Conservation (phyloP, 2,797 vertebrate genomes). For the Gadopsis marmoratus region DNA sequence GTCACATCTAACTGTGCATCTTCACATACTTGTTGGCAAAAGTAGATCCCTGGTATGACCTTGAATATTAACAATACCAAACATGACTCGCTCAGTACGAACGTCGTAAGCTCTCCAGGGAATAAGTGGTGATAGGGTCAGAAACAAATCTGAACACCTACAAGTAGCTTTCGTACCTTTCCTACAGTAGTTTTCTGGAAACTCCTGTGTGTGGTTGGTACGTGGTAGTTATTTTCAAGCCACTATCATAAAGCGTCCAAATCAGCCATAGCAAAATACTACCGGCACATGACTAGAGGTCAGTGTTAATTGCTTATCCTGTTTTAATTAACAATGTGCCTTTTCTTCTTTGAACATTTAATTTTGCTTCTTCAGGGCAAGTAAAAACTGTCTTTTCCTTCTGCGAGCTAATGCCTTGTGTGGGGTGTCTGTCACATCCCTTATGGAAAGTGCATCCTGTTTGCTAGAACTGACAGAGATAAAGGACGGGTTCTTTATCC, state of each 20-base stretch:
- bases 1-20: constrained; percentile 43
- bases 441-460: constrained; percentile 37
- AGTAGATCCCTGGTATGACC: constrained; percentile 36
- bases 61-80: constrained; percentile 47
- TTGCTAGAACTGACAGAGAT: constrained; percentile 15
- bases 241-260: constrained; percentile 9
- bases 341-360: neutral
- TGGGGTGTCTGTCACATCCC: constrained; percentile 18
- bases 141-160: constrained; percentile 16
- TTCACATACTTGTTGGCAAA: constrained; percentile 56
- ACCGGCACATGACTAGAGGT: neutral
- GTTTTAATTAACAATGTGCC: constrained; percentile 23
- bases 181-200: constrained; percentile 12
- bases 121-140: constrained; percentile 6
- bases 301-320: constrained; percentile 17
- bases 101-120: neutral
- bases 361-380: constrained; percentile 18
- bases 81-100: constrained; percentile 24
- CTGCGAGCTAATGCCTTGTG: constrained; percentile 7
- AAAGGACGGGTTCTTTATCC: constrained; percentile 9
- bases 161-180: neutral
- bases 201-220: constrained; percentile 1
- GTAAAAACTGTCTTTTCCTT: constrained; percentile 22
- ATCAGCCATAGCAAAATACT: constrained; percentile 36
- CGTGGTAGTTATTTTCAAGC: constrained; percentile 9